phyloP scores from a whole-genome alignment of 2,113 vertebrate species.

The Puffinus mauretanicus region DNA sequence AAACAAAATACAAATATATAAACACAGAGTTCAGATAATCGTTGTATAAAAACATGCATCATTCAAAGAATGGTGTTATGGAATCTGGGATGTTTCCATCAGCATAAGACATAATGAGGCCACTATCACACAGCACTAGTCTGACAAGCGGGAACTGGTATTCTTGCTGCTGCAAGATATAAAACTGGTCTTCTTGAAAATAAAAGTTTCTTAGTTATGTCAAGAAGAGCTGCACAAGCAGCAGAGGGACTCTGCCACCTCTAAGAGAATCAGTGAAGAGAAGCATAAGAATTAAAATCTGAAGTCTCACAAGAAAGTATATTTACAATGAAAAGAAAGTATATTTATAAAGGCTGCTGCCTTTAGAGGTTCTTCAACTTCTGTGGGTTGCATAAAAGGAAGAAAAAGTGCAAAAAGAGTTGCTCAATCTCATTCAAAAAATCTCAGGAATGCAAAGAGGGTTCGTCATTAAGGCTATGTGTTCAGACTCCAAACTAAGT shows the following conservation, averaged over 20 bases:
- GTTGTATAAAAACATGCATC: not conserved
- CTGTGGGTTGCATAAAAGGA: not conserved
- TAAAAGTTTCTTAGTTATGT: not conserved
- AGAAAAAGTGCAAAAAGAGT: not conserved
- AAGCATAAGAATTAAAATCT: slow-evolving; percentile 25
- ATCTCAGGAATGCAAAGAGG: not conserved
- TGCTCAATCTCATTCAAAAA: not conserved
- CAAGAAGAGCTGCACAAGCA: not conserved
- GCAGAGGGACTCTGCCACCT: not conserved
- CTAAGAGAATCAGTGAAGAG: slow-evolving; percentile 37
- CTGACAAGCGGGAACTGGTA: not conserved
- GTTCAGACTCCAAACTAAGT: slow-evolving; percentile 14
- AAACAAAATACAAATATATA: not conserved
- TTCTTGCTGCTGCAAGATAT: not conserved
- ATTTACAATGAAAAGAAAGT: slow-evolving; percentile 22
- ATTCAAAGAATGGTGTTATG: not conserved
- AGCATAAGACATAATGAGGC: not conserved
- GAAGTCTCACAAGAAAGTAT: not conserved
- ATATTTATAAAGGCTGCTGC: slow-evolving; percentile 18
- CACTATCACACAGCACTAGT: not conserved
- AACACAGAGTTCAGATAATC: not conserved
- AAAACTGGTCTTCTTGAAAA: not conserved
- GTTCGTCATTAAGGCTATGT: slow-evolving; percentile 17
- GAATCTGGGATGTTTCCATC: not conserved
- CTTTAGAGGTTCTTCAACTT: not conserved